Evolutionary conservation across 2,797 vertebrate genomes (phyloP), one percentile per base, ranked within the genome.

Genomic region (Microcaecilia unicolor): DNA sequence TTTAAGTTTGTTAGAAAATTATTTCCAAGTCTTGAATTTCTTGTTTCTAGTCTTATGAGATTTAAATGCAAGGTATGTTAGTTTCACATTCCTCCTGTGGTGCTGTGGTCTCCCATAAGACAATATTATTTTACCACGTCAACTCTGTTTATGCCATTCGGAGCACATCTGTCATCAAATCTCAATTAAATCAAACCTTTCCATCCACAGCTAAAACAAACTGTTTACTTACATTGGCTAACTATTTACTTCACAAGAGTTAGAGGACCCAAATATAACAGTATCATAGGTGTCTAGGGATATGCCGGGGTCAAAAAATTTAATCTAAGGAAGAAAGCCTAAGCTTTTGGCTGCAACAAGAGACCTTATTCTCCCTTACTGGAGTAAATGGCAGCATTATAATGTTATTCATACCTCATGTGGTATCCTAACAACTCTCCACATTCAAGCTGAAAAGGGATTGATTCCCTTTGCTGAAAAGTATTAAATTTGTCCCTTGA

Each of bases 401-500:
- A 74, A 72, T 66, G 71, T 78, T 75, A 81, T 79, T 81, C 69
- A 71, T 80, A 77, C 71, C 64, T 84, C 75, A 76, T 54, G 14
- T 79, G 66, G 66, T 72, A 68, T 74, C 65, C 67, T 73, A 79
- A 84, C 78, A 85, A 78, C 80, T 74, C 63, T 58, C 61, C 71
- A n/a, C 60, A 76, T 83, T 85, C 73, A 84, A 40, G 38, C 67
- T 70, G 74, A 79, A 78, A n/a, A 81, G 41, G 66, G 66, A 65
- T 80, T 67, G 72, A 78, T 80, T 80, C 51, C 64, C 62, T 74
- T 81, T 79, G 75, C 82, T 76, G 64, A 65, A 62, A 74, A 78
- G 80, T 85, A 83, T 81, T 81, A 81, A 75, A 85, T 87, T 83
- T 85, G 71, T 74, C 82, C 68, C 72, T 66, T 53, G 80, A 78